Conservation (phyloP, 2,888 invertebrate genomes). For the Carterocephalus palaemon region DNA sequence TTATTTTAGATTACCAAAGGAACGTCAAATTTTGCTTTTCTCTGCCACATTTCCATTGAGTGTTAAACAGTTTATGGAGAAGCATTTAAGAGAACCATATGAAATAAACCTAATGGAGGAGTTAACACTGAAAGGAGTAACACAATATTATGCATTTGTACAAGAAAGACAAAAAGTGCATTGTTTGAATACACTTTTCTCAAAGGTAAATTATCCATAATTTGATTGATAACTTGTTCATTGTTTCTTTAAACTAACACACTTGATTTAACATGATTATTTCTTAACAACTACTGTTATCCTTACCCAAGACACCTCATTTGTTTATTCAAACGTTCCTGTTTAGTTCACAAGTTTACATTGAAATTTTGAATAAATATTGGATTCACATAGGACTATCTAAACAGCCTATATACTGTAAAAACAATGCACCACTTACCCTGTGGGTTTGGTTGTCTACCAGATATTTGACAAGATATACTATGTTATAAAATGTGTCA, state of each 20-base stretch:
- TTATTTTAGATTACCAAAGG: conserved; percentile 87
- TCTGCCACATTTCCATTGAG: conserved; percentile 99
- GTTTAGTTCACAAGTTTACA: no score
- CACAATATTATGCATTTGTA: conserved; percentile 99
- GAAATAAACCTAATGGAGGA: conserved; percentile 99
- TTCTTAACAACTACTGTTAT: no score
- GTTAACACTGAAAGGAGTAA: conserved; percentile 98
- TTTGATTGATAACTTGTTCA: neutral
- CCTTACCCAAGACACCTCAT: neutral
- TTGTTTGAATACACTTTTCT: conserved; percentile 99
- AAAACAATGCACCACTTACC: no score
- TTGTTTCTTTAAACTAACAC: neutral
- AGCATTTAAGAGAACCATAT: conserved; percentile 97
- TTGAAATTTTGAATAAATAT: no score
- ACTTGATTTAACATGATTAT: no score
- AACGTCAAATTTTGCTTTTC: conserved; percentile 98
- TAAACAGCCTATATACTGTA: no score
- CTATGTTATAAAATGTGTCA: neutral
- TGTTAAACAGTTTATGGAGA: conserved; percentile 99
- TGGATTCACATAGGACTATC: no score
- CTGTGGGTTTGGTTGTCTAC: no score
- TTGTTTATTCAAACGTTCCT: no score
- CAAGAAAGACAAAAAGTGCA: conserved; percentile 99
- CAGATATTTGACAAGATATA: no score
- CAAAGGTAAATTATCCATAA: conserved; percentile 84